phyloP scores from a whole-genome alignment of 2,888 invertebrate genomes.

The Stratiomys singularior region DNA sequence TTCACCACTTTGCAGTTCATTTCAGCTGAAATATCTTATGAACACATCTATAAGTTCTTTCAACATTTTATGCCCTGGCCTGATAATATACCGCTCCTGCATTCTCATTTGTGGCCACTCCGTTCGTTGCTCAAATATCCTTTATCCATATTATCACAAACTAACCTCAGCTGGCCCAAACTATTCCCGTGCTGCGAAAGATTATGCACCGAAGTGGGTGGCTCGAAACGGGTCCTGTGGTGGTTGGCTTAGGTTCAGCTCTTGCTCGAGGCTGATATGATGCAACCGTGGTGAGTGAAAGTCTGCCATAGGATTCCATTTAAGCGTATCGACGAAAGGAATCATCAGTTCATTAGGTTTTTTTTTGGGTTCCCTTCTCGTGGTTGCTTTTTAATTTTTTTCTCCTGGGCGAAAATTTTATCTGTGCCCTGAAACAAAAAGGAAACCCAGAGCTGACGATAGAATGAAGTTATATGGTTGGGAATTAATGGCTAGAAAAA shows the following conservation, averaged over 20 bases:
- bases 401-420: conserved; percentile 8
- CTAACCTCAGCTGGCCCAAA: neutral
- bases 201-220: conserved; percentile 14
- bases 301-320: conserved; percentile 8
- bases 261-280: neutral
- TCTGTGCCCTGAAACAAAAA: neutral
- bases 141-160: conserved; percentile 12
- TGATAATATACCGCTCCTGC: neutral
- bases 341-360: conserved; percentile 55
- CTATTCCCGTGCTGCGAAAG: conserved; percentile 17
- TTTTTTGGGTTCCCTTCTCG: conserved; percentile 56
- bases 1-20: too few relatives aligned
- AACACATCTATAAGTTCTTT: neutral
- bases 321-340: conserved; percentile 54
- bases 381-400: neutral
- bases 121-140: too few relatives aligned
- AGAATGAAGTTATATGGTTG: conserved; percentile 15
- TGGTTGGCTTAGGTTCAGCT: neutral
- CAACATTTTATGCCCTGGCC: neutral
- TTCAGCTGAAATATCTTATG: neutral
- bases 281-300: neutral
- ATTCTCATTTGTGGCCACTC: too few relatives aligned
- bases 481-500: conserved; percentile 13
- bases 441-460: neutral
- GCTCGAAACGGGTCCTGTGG: neutral